A percentile compares a stretch with the other conserved stretches of the same genome.
Evolutionary conservation across 2,888 invertebrate species (phyloP).

Genomic region (Pantelozetes paolii): DNA sequence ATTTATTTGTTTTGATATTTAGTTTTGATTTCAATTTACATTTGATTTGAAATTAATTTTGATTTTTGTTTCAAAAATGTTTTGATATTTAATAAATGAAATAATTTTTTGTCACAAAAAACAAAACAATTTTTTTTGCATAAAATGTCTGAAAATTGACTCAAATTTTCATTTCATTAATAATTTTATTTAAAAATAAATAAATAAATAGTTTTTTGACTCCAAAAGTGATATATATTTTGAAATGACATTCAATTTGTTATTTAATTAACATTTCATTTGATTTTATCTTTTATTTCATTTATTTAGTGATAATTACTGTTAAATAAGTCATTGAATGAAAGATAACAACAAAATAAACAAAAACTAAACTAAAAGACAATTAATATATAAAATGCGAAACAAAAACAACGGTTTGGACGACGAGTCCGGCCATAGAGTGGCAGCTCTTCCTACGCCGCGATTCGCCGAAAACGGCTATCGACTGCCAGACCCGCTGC

Average conservation of each 20-base stretch:
- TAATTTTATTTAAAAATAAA: not conserved
- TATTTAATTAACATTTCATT: not conserved
- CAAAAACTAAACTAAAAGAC: not conserved
- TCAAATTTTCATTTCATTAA: too few relatives aligned
- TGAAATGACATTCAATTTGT: not conserved
- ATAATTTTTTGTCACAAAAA: too few relatives aligned
- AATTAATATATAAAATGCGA: not conserved
- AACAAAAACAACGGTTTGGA: not conserved
- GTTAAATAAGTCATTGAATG: not conserved
- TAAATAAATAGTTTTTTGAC: not conserved
- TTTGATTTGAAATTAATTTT: not conserved
- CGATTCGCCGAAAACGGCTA: constrained; percentile 48
- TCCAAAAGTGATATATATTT: not conserved
- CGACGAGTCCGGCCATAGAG: not conserved
- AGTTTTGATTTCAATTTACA: too few relatives aligned
- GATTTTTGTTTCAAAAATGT: not conserved
- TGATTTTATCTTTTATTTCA: not conserved
- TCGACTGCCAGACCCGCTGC: constrained; percentile 67
- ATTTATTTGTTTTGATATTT: not conserved
- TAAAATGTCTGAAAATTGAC: not conserved
- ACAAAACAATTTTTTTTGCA: not conserved
- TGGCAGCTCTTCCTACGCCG: constrained; percentile 21
- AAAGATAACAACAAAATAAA: not conserved
- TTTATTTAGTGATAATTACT: not conserved
- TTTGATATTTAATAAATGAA: too few relatives aligned